These are phyloP conservation scores for Leucania comma DNA, from an alignment of 2,888 invertebrate genomes.

Conservation along the genomic window DNA sequence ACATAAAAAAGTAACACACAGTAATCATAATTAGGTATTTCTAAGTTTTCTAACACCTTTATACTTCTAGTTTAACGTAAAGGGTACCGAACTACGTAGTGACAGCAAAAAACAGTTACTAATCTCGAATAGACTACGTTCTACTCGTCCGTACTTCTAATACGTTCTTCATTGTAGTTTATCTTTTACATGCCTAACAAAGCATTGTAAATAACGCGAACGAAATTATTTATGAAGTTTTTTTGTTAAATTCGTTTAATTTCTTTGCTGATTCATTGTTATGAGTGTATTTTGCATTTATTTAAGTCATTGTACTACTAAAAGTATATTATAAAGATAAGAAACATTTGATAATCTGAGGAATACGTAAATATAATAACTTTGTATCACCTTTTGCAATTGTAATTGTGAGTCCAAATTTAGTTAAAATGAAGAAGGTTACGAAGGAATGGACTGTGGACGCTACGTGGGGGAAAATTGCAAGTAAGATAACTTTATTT, in stretches of 20 bases:
- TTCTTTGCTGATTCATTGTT: not conserved
- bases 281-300: not conserved
- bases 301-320: not conserved
- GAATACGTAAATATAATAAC: conserved; percentile 11
- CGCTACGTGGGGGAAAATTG: conserved; percentile 89
- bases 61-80: not conserved
- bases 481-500: conserved; percentile 73
- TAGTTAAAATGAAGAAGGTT: conserved; percentile 38
- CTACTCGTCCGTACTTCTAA: too few species aligned
- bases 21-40: not conserved
- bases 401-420: conserved; percentile 2
- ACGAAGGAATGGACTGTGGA: conserved; percentile 80
- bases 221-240: too few species aligned
- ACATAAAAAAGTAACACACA: not conserved
- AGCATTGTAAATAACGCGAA: not conserved
- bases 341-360: not conserved
- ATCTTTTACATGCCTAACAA: not conserved
- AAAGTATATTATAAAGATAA: not conserved
- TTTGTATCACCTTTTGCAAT: too few species aligned
- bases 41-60: too few species aligned
- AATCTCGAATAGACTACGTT: too few species aligned
- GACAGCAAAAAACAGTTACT: too few species aligned
- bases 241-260: too few species aligned
- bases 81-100: too few species aligned
- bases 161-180: not conserved